Evolutionary conservation across 1,140 invertebrate species (phyloP).

Genomic region (Bicyclus anynana): DNA sequence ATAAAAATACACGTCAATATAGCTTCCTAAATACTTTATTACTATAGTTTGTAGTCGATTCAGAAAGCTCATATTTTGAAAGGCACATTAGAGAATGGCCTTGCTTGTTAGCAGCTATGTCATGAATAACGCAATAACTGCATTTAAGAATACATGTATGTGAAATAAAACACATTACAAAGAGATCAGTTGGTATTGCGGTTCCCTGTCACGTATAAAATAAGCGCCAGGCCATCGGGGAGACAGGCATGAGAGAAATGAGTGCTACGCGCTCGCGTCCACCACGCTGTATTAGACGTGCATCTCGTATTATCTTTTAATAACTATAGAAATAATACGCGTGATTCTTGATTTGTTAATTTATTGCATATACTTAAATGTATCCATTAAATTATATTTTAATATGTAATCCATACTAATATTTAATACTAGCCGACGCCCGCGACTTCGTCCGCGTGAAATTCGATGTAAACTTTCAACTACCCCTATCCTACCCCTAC

Average conservation of each 20-base stretch:
- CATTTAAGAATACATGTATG: conserved; percentile 27
- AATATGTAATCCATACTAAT: too few species aligned
- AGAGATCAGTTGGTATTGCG: conserved; percentile 39
- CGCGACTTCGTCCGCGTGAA: too few species aligned
- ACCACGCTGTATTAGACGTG: conserved; percentile 48
- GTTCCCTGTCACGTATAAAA: conserved; percentile 62
- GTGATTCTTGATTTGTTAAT: too few species aligned
- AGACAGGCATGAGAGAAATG: conserved; percentile 62
- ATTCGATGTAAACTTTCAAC: too few species aligned
- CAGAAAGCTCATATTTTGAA: too few species aligned
- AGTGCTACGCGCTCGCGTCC: conserved; percentile 40
- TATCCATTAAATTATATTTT: too few species aligned
- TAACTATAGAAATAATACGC: neutral
- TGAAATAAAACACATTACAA: conserved; percentile 48
- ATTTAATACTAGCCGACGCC: too few species aligned
- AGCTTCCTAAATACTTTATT: too few species aligned
- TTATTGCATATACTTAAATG: too few species aligned
- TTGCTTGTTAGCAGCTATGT: neutral
- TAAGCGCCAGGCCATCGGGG: conserved; percentile 57
- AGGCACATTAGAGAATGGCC: neutral
- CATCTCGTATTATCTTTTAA: conserved; percentile 40
- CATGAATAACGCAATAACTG: conserved; percentile 27
- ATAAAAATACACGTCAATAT: too few species aligned
- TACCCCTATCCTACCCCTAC: too few species aligned
- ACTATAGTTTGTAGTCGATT: too few species aligned